phyloP scores from a whole-genome alignment of 2,797 vertebrate genomes.

The Emys orbicularis region DNA sequence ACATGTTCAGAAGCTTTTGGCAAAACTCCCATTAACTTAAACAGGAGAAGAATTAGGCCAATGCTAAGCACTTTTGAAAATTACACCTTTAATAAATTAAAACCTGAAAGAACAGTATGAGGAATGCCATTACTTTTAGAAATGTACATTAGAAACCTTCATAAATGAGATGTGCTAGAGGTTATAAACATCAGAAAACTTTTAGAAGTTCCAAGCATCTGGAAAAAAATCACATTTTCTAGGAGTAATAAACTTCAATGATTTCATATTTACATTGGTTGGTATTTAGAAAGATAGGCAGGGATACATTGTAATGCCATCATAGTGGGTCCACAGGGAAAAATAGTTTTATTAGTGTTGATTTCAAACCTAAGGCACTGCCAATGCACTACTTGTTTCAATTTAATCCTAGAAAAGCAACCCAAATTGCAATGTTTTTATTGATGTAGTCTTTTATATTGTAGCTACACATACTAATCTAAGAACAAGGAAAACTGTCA shows the following conservation, averaged over 20 bases:
- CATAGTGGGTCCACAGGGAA: not conserved
- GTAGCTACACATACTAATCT: slow-evolving; percentile 46
- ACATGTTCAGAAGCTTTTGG: not conserved
- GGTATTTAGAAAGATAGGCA: not conserved
- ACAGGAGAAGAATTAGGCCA: not conserved
- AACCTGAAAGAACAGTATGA: slow-evolving; percentile 34
- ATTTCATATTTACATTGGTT: slow-evolving; percentile 3
- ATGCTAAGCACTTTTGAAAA: slow-evolving; percentile 16
- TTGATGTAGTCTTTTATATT: slow-evolving; percentile 42
- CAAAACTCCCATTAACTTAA: slow-evolving; percentile 2
- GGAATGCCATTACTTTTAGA: slow-evolving; percentile 25
- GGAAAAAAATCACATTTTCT: slow-evolving; percentile 17
- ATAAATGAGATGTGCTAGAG: slow-evolving; percentile 28
- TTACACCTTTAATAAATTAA: not conserved
- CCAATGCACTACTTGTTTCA: not conserved
- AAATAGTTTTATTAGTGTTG: not conserved
- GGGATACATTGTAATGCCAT: not conserved
- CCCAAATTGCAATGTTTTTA: not conserved
- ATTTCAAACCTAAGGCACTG: slow-evolving; percentile 23
- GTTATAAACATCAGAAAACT: not conserved
- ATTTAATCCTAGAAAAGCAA: slow-evolving; percentile 41
- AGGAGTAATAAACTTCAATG: slow-evolving; percentile 15
- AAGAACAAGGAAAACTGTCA: slow-evolving; percentile 70
- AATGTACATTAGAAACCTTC: not conserved
- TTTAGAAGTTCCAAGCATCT: not conserved